phyloP scores from a whole-genome alignment of 1,140 invertebrate species.

The Drosophila neocordata region DNA sequence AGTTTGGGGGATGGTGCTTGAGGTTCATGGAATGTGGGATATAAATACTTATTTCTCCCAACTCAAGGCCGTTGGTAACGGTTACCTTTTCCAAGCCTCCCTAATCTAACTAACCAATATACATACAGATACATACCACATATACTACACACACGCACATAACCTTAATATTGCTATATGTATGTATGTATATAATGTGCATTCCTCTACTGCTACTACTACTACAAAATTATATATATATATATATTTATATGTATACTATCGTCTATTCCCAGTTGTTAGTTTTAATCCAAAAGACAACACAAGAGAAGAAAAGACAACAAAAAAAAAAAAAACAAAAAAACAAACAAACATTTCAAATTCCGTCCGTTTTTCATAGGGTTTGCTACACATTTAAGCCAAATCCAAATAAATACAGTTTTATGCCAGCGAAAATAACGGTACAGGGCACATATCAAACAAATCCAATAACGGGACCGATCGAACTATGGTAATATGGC shows the following conservation, averaged over 20 bases:
- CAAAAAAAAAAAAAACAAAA: background rate
- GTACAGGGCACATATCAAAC: constrained; percentile 81
- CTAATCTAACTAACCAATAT: background rate
- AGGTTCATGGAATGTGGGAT: constrained; percentile 4
- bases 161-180: background rate
- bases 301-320: background rate
- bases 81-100: background rate
- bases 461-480: constrained; percentile 81
- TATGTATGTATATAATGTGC: constrained; percentile 31
- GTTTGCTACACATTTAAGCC: constrained; percentile 82
- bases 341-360: constrained; percentile 11
- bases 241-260: background rate
- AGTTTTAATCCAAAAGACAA: background rate
- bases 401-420: constrained; percentile 82
- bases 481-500: constrained; percentile 81
- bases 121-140: constrained; percentile 8
- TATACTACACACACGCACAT: background rate
- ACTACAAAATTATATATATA: background rate
- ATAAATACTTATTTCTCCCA: background rate
- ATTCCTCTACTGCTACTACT: background rate
- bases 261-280: background rate
- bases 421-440: constrained; percentile 81
- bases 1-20: background rate
- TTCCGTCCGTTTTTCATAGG: constrained; percentile 66
- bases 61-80: constrained; percentile 8